Conservation (phyloP, 2,113 vertebrate species). For the Aptenodytes patagonicus region DNA sequence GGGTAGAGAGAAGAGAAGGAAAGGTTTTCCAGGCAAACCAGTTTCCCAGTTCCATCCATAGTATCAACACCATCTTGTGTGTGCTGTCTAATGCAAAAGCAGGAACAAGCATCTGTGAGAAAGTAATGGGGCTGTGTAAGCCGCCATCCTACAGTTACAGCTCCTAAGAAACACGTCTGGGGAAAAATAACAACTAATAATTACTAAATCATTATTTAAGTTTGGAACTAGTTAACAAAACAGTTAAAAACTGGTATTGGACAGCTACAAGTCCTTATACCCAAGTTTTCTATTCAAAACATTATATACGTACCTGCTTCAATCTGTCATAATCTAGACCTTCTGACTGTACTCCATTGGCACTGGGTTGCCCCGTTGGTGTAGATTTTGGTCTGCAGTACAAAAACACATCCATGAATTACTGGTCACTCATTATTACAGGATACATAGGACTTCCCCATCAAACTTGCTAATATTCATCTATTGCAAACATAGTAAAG, state of each 20-base stretch:
- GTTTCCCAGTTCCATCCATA: neutral
- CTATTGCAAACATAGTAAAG: neutral
- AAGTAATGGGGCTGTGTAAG: neutral
- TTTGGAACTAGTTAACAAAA: neutral
- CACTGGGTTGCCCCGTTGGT: conserved; percentile 88
- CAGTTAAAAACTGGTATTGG: neutral
- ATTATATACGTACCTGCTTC: conserved; percentile 85
- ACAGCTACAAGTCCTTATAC: neutral
- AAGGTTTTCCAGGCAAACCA: neutral
- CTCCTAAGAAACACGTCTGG: neutral
- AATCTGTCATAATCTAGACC: conserved; percentile 93
- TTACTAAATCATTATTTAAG: neutral
- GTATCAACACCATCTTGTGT: neutral
- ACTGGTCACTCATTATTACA: neutral
- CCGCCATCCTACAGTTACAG: neutral
- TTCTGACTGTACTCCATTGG: conserved; percentile 95
- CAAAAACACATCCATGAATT: conserved; percentile 11
- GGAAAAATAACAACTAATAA: neutral
- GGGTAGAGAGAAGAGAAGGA: neutral
- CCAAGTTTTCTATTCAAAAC: neutral
- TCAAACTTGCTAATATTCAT: neutral
- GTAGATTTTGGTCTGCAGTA: conserved; percentile 92
- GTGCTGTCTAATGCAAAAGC: neutral
- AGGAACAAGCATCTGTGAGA: neutral
- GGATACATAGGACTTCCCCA: neutral